Conservation (phyloP, 1,140 invertebrate species). For the Pseudomyrmex dendroicus region DNA sequence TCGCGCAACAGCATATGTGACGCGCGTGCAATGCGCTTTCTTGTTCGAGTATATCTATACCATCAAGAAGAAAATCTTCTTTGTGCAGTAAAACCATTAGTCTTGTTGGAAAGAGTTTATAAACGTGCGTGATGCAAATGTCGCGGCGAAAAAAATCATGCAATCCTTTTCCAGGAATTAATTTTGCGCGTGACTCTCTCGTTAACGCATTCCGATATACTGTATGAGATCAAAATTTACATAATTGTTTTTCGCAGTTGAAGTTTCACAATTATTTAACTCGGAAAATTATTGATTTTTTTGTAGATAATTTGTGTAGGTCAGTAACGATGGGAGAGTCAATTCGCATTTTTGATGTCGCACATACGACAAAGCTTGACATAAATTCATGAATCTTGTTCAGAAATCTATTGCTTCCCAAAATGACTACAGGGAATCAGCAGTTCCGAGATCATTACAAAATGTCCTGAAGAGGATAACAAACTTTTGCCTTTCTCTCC, state of each 20-base stretch:
- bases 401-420: neutral
- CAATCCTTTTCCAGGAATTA: slow-evolving; percentile 21
- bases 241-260: neutral
- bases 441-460: neutral
- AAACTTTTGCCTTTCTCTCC: slow-evolving; percentile 4
- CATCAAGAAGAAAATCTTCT: slow-evolving; percentile 1
- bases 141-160: neutral
- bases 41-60: neutral
- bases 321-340: slow-evolving; percentile 6
- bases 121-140: neutral
- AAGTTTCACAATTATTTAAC: no score
- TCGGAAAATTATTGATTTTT: no score
- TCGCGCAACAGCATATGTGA: slow-evolving; percentile 31
- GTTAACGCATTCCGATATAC: neutral
- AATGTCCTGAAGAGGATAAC: neutral
- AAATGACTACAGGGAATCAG: neutral
- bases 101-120: slow-evolving; percentile 30
- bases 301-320: neutral
- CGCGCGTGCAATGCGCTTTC: neutral
- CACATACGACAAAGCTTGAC: neutral
- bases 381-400: neutral
- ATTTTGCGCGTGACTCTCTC: neutral
- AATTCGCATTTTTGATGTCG: slow-evolving; percentile 26
- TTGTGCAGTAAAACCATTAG: slow-evolving; percentile 36
- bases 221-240: slow-evolving; percentile 4